These are phyloP conservation scores for Eufriesea mexicana DNA, from an alignment of 1,140 invertebrate genomes.

Conservation along the genomic window DNA sequence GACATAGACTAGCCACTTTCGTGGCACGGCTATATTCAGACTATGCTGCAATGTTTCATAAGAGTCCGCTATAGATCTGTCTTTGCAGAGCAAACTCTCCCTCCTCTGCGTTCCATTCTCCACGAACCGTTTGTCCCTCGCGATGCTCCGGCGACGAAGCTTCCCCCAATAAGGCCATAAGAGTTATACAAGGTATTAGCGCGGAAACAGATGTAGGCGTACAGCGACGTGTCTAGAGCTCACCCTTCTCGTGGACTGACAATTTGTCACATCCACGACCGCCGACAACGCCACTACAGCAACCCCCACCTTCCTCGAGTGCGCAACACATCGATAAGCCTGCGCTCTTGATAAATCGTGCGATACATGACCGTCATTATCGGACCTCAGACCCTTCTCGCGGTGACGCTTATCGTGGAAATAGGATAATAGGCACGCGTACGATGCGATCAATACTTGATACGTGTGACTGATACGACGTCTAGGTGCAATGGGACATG, in stretches of 20 bases:
- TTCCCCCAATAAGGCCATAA: conserved; percentile 62
- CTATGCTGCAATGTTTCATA: background rate
- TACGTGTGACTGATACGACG: background rate
- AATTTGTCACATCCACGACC: conserved; percentile 76
- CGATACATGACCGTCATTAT: conserved; percentile 77
- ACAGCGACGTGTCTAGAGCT: conserved; percentile 62
- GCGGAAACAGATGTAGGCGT: conserved; percentile 77
- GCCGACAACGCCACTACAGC: conserved; percentile 55
- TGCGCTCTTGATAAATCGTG: conserved; percentile 77
- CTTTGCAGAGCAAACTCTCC: conserved; percentile 38
- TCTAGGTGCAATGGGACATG: background rate
- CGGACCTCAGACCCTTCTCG: conserved; percentile 26
- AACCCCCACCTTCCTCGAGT: conserved; percentile 26
- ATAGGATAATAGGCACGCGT: conserved; percentile 51
- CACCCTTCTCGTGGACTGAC: conserved; percentile 72
- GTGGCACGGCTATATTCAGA: no score
- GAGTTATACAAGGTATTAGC: conserved; percentile 77
- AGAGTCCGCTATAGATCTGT: conserved; percentile 31
- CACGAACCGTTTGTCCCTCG: background rate
- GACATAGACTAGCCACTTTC: no score
- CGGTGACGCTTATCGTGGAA: conserved; percentile 29
- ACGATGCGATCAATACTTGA: background rate
- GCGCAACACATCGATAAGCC: conserved; percentile 69
- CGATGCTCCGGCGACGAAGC: conserved; percentile 21
- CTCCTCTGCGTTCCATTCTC: background rate